phyloP scores from a whole-genome alignment of 2,888 invertebrate species.

The Eupithecia vulgata region DNA sequence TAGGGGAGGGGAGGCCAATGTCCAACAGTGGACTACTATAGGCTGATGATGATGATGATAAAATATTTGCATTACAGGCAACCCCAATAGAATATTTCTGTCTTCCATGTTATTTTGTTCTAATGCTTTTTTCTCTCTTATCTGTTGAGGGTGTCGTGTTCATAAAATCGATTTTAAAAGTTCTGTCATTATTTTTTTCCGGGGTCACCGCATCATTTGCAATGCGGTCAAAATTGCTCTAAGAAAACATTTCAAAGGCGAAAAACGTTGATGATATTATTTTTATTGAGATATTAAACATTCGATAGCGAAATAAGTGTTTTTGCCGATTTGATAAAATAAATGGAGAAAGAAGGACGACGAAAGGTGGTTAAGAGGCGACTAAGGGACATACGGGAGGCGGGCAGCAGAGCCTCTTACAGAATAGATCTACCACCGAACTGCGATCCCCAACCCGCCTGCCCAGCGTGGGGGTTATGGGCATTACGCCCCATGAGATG shows the following conservation, averaged over 20 bases:
- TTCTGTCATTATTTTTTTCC: slow-evolving; percentile 23
- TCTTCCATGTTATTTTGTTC: not conserved
- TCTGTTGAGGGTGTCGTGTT: not conserved
- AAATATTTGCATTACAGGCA: not conserved
- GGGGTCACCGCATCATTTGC: slow-evolving; percentile 20
- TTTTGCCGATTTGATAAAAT: not conserved
- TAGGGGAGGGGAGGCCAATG: no score
- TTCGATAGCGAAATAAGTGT: not conserved
- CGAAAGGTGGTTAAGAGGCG: no score
- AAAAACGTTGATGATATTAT: slow-evolving; percentile 22
- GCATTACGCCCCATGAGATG: no score
- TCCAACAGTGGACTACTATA: no score
- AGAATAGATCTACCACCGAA: no score
- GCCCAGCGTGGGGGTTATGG: no score
- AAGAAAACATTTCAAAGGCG: not conserved
- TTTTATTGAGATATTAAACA: slow-evolving; percentile 11
- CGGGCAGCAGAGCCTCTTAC: no score
- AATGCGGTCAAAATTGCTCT: slow-evolving; percentile 24
- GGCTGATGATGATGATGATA: no score
- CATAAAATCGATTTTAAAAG: not conserved
- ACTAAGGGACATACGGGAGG: no score
- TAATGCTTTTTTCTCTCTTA: not conserved
- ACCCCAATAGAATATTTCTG: slow-evolving; percentile 3
- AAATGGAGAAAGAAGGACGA: not conserved
- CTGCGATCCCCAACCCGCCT: no score